Base-by-base conservation (phyloP, 1,140 invertebrate species). In the Heliconius congener region DNA sequence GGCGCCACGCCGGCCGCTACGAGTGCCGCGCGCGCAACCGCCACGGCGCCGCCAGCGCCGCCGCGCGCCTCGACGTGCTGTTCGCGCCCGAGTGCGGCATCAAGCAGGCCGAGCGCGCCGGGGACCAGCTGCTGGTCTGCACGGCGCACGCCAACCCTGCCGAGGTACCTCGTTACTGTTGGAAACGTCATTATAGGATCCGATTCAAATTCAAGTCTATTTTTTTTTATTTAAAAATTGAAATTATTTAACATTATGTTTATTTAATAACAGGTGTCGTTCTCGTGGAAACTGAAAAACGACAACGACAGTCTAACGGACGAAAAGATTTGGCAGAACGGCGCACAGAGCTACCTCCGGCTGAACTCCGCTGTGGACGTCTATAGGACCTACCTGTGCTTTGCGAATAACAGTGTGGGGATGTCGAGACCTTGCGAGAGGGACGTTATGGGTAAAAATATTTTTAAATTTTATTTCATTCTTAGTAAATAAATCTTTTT, bases 361-460 rank as follows among this genome's bases (percentile, higher is more conserved):
- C 90, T 97, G n/a, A 96, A 97, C 84, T 95, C 95, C 16, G 95
- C 95, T 39, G 95, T 96, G 23, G 96, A 96, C 72, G 95, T 96
- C 73, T 96, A 96, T 84, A 77, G 98, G 60, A 98, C 97, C 13
- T 99, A 98, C 91, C 95, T 97, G 74, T 99, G 98, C 91, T 95
- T 96, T 77, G 97, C 97, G 8, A 98, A 97, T 90, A 99, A 99
- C 93, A 95, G 96, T 2, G 96, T 98, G 18, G 98, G 98, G 42
- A 96, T 96, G 27, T 96, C 96, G 13, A 81, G 94, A 74, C 95
- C 97, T 1, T 98, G 98, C 89, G 97, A 98, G 90, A 95, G 96
- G 71, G 96, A 97, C 90, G 97, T 98, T 42, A 95, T 96, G 91
- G 97, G 97, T 97, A 93, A 95, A 0, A 23, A 27, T 60, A 37